Conservation (phyloP, 1,140 invertebrate genomes). For the Halyomorpha halys region DNA sequence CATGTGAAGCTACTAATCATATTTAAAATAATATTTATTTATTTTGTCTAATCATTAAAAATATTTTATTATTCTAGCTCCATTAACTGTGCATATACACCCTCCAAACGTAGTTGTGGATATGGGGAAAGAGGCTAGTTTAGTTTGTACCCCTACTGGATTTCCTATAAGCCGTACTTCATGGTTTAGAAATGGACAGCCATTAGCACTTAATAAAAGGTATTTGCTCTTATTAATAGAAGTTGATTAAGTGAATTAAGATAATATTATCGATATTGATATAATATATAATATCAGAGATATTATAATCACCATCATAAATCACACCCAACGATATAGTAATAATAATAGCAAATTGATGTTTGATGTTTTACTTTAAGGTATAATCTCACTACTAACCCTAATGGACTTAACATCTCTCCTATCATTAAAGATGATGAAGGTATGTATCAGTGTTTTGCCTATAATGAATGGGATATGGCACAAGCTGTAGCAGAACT, state of each 20-base stretch:
- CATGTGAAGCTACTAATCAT: no score
- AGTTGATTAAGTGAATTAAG: no score
- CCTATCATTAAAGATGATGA: conserved; percentile 64
- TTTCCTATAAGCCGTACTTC: conserved; percentile 66
- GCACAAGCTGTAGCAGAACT: conserved; percentile 72
- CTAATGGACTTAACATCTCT: conserved; percentile 47
- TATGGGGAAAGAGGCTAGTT: conserved; percentile 65
- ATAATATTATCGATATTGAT: no score
- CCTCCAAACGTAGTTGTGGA: conserved; percentile 67
- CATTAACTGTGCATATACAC: conserved; percentile 59
- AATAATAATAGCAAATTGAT: no score
- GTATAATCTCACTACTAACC: conserved; percentile 30
- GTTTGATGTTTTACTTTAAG: neutral
- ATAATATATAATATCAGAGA: no score
- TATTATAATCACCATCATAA: no score
- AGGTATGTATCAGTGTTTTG: conserved; percentile 85
- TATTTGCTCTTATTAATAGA: neutral
- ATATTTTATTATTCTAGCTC: conserved; percentile 42
- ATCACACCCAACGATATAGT: no score
- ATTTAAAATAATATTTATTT: no score
- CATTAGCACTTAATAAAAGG: conserved; percentile 26
- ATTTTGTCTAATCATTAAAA: no score
- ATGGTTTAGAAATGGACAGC: conserved; percentile 68
- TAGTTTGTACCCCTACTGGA: conserved; percentile 77
- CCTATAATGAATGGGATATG: conserved; percentile 73